Percentiles rank a stretch among this genome's conserved stretches.
Evolutionary conservation across 2,797 vertebrate genomes (phyloP).

Genomic region (Vultur gryphus): DNA sequence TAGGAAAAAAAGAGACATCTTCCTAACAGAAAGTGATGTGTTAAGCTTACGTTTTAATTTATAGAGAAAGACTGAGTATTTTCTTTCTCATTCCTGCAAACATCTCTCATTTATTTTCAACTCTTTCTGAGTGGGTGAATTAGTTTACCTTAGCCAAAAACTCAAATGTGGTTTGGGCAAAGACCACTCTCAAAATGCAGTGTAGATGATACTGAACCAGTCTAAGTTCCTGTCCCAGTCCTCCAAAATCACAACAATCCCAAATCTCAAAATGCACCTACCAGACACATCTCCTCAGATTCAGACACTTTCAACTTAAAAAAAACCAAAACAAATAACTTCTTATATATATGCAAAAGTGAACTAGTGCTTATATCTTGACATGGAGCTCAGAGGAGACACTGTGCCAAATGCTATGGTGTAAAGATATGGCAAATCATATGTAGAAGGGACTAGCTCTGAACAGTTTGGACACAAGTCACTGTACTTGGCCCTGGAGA

Average conservation of each 20-base stretch:
- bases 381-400: background rate
- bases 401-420: background rate
- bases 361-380: background rate
- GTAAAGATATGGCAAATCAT: background rate
- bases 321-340: background rate
- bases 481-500: background rate
- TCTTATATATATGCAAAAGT: background rate
- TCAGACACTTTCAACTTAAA: background rate
- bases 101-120: background rate
- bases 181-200: background rate
- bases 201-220: background rate
- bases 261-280: background rate
- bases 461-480: background rate
- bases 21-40: background rate
- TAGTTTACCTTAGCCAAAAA: background rate
- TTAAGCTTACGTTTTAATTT: background rate
- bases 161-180: background rate
- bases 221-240: background rate
- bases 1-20: background rate
- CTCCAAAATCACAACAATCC: background rate
- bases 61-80: background rate
- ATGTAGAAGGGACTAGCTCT: background rate
- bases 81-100: background rate
- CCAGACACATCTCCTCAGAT: background rate
- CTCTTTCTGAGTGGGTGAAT: background rate